Evolutionary conservation across 1,140 invertebrate genomes (phyloP).

Genomic region (Nixonia krombeini): DNA sequence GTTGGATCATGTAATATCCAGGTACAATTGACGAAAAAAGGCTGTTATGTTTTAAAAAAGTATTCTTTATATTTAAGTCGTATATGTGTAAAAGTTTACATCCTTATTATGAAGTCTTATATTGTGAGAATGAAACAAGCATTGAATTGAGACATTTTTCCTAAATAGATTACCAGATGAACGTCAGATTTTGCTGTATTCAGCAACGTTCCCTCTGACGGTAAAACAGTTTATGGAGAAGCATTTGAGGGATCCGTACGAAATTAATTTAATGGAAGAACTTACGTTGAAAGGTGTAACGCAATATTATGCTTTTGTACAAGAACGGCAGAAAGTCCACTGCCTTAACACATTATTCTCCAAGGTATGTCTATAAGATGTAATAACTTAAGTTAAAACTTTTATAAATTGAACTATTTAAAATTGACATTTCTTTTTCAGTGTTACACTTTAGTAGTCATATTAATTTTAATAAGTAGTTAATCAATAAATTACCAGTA

Average conservation of each 20-base stretch:
- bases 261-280: slow-evolving; percentile 99
- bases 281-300: slow-evolving; percentile 99
- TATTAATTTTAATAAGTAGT: slow-evolving; percentile 11
- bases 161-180: slow-evolving; percentile 85
- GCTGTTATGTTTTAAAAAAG: slow-evolving; percentile 1
- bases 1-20: slow-evolving; percentile 95
- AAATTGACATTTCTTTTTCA: background rate
- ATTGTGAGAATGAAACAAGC: too few species aligned
- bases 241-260: slow-evolving; percentile 96
- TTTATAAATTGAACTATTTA: background rate
- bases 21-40: too few species aligned
- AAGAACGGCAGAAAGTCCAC: slow-evolving; percentile 99
- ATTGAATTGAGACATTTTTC: too few species aligned
- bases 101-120: too few species aligned
- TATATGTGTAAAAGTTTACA: too few species aligned
- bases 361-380: slow-evolving; percentile 84
- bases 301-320: slow-evolving; percentile 99
- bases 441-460: too few species aligned
- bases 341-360: slow-evolving; percentile 99
- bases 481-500: too few species aligned
- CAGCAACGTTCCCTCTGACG: slow-evolving; percentile 98
- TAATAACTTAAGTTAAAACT: background rate
- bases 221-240: slow-evolving; percentile 99
- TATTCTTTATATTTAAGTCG: too few species aligned
- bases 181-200: slow-evolving; percentile 98